Percentiles rank a stretch among this genome's conserved stretches.
Conservation (phyloP, 2,113 vertebrate species). For the Engraulis encrasicolus region DNA sequence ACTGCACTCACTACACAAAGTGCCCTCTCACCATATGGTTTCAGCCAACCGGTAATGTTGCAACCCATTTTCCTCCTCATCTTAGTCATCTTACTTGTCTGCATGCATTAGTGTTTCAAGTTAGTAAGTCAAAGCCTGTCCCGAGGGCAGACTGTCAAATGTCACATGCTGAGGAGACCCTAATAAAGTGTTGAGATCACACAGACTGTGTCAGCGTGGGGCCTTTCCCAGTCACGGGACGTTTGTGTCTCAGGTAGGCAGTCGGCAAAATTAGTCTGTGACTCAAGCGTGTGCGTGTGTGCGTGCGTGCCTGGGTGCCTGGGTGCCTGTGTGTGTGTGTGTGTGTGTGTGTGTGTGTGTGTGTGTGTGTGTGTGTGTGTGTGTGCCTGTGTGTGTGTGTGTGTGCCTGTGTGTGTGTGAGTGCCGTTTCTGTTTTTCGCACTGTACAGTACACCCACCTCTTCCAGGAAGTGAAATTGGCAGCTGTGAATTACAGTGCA, state of each 20-base stretch:
- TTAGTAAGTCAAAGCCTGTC: background rate
- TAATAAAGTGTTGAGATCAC: background rate
- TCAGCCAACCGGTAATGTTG: background rate
- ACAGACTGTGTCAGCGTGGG: background rate
- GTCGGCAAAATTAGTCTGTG: background rate
- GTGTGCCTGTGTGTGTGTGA: constrained; percentile 33
- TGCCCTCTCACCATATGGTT: background rate
- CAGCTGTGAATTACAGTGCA: background rate
- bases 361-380: constrained; percentile 15
- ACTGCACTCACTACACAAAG: background rate
- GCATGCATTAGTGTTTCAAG: background rate
- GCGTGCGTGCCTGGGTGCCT: no score
- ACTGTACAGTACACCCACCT: background rate
- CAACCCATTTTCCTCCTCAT: background rate
- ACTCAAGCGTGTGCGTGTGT: background rate
- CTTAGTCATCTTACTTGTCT: background rate
- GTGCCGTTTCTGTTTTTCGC: background rate
- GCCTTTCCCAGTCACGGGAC: constrained; percentile 39
- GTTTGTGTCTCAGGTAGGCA: constrained; percentile 20
- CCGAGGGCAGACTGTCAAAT: background rate
- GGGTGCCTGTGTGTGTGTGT: no score
- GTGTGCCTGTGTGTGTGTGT: constrained; percentile 16
- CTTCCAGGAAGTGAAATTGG: constrained; percentile 52
- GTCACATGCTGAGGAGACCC: background rate
- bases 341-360: background rate